Conservation (phyloP, 2,888 invertebrate species). For the Eupithecia centaureata region DNA sequence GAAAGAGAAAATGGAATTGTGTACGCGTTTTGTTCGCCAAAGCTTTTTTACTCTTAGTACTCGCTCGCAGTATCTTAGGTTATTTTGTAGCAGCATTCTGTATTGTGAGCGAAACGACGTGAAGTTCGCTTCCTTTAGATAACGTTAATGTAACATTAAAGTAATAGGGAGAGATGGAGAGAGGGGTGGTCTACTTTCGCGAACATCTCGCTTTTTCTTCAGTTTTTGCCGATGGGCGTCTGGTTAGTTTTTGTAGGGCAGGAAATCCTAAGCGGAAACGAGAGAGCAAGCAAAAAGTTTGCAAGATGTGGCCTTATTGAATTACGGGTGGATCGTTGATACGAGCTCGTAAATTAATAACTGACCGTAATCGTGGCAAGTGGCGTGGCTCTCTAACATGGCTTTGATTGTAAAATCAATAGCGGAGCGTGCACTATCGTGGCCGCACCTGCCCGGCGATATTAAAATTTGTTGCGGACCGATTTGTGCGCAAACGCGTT, state of each 20-base stretch:
- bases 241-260: constrained; percentile 47
- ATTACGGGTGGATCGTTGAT: constrained; percentile 40
- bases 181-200: constrained; percentile 50
- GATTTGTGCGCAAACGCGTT: constrained; percentile 62
- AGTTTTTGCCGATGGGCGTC: constrained; percentile 48
- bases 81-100: constrained; percentile 64
- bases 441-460: constrained; percentile 71
- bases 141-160: constrained; percentile 53
- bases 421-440: constrained; percentile 66
- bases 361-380: constrained; percentile 58
- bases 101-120: constrained; percentile 64
- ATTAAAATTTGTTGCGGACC: constrained; percentile 67
- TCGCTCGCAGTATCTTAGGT: constrained; percentile 53
- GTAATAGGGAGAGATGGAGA: constrained; percentile 53
- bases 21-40: constrained; percentile 74
- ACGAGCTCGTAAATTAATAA: constrained; percentile 61
- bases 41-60: constrained; percentile 64
- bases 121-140: constrained; percentile 55
- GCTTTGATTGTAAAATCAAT: constrained; percentile 81
- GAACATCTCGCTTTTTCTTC: constrained; percentile 47
- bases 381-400: constrained; percentile 66
- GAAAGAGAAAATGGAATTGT: constrained; percentile 83
- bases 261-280: constrained; percentile 52
- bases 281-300: constrained; percentile 48
- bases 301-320: constrained; percentile 40